Conservation (phyloP, 2,797 vertebrate species). For the Sebastes elongatus region DNA sequence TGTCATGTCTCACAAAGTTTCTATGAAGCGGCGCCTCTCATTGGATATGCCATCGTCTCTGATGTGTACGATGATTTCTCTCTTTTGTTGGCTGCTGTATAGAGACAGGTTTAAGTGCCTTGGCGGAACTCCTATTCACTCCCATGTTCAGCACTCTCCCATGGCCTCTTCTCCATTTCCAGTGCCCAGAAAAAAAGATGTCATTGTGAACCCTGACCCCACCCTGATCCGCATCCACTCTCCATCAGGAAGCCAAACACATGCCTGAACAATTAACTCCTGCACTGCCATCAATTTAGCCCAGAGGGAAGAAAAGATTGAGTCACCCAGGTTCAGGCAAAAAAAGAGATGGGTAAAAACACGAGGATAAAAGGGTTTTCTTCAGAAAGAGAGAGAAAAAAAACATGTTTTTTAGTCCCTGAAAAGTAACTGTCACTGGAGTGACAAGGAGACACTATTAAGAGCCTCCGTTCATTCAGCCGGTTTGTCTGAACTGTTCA, state of each 20-base stretch:
- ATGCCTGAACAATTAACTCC: slow-evolving; percentile 84
- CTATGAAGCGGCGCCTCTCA: slow-evolving; percentile 42
- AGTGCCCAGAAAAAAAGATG: slow-evolving; percentile 72
- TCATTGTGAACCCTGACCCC: slow-evolving; percentile 79
- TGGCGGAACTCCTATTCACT: slow-evolving; percentile 76
- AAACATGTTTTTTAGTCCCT: slow-evolving; percentile 75
- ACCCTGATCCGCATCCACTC: slow-evolving; percentile 77
- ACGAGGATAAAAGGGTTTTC: slow-evolving; percentile 73
- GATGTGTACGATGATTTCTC: slow-evolving; percentile 64
- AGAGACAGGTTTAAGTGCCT: slow-evolving; percentile 80
- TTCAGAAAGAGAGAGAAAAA: slow-evolving; percentile 59
- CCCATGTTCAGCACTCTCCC: slow-evolving; percentile 72
- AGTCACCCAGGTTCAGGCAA: slow-evolving; percentile 79
- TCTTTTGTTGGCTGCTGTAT: slow-evolving; percentile 73
- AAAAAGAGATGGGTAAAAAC: slow-evolving; percentile 71
- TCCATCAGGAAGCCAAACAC: slow-evolving; percentile 81
- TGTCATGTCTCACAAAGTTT: slow-evolving; percentile 53
- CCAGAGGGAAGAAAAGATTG: slow-evolving; percentile 75
- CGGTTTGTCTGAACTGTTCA: slow-evolving; percentile 70
- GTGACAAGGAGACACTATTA: slow-evolving; percentile 76
- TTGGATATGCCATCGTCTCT: slow-evolving; percentile 54
- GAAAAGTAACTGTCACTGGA: slow-evolving; percentile 77
- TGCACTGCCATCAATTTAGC: slow-evolving; percentile 81
- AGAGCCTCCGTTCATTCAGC: slow-evolving; percentile 75
- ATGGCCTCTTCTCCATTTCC: slow-evolving; percentile 79